A percentile compares a stretch with the other conserved stretches of the same genome.
These are phyloP conservation scores for Pollenia griseotomentosa DNA, from an alignment of 2,888 invertebrate genomes.

Conservation along the genomic window DNA sequence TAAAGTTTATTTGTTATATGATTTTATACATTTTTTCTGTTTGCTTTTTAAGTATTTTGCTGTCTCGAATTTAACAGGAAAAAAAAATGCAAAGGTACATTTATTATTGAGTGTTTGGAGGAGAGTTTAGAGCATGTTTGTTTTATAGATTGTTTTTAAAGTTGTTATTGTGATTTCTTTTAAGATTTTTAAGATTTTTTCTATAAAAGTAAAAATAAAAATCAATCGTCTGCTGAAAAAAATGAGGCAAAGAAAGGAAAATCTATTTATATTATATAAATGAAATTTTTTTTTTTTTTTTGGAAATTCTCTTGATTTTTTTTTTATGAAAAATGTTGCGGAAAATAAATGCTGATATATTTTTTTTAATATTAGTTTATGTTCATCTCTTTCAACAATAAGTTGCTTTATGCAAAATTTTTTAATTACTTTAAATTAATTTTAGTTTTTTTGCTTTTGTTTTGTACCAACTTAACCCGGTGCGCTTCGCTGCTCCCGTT, in stretches of 20 bases:
- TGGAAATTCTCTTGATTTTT: too few relatives aligned
- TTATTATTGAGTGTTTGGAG: slow-evolving; percentile 36
- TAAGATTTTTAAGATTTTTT: slow-evolving; percentile 29
- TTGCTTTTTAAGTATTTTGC: slow-evolving; percentile 22
- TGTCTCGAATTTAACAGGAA: background rate
- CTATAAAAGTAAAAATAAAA: slow-evolving; percentile 36
- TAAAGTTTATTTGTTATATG: slow-evolving; percentile 61
- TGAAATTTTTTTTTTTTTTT: too few relatives aligned
- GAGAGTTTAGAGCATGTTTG: slow-evolving; percentile 58
- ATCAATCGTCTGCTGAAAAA: slow-evolving; percentile 40
- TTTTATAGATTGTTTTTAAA: slow-evolving; percentile 67
- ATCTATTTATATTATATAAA: background rate
- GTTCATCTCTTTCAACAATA: too few relatives aligned
- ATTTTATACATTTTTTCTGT: slow-evolving; percentile 25
- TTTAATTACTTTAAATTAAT: too few relatives aligned
- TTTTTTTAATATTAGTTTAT: too few relatives aligned
- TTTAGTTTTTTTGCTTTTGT: too few relatives aligned
- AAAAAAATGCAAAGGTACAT: slow-evolving; percentile 44
- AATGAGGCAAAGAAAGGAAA: background rate
- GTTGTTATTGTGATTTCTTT: slow-evolving; percentile 63
- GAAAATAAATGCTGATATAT: too few relatives aligned
- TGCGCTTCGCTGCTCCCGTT: too few relatives aligned
- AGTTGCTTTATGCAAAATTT: too few relatives aligned
- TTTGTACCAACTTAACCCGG: too few relatives aligned
- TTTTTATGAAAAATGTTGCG: too few relatives aligned